Conservation (phyloP, 2,888 invertebrate genomes). For the Drosophila austrosaltans region DNA sequence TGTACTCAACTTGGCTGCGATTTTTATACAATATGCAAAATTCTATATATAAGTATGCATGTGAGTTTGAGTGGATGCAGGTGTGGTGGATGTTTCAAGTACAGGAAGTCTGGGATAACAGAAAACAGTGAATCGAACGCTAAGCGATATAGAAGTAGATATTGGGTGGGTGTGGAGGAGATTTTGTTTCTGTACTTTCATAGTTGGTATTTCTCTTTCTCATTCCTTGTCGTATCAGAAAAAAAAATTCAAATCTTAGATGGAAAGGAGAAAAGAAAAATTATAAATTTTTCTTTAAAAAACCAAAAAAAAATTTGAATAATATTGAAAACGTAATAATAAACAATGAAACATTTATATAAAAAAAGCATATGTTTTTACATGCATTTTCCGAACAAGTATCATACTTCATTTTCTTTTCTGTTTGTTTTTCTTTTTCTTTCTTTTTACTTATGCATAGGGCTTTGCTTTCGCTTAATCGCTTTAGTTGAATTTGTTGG, state of each 20-base stretch:
- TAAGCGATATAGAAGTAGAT: slow-evolving; percentile 6
- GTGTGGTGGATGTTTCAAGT: neutral
- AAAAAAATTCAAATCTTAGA: slow-evolving; percentile 43
- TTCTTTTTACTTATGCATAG: slow-evolving; percentile 57
- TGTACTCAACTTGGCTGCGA: slow-evolving; percentile 62
- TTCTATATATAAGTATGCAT: slow-evolving; percentile 10
- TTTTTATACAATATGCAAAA: slow-evolving; percentile 66
- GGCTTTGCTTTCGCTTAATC: slow-evolving; percentile 36
- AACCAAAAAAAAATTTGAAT: neutral
- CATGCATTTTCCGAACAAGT: slow-evolving; percentile 66
- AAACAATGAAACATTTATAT: slow-evolving; percentile 71
- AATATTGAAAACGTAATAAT: slow-evolving; percentile 41
- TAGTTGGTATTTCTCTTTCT: neutral
- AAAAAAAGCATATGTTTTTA: slow-evolving; percentile 59
- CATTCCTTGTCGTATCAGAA: slow-evolving; percentile 22
- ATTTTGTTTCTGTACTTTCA: slow-evolving; percentile 10
- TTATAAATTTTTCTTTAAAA: slow-evolving; percentile 38
- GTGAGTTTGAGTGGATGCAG: slow-evolving; percentile 13
- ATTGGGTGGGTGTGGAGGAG: slow-evolving; percentile 11
- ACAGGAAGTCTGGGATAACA: neutral
- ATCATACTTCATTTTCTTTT: slow-evolving; percentile 50
- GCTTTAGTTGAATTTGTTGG: slow-evolving; percentile 35
- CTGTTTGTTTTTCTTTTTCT: slow-evolving; percentile 50
- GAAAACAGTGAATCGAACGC: neutral
- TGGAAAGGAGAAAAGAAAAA: slow-evolving; percentile 26